Base-by-base conservation (phyloP, 2,888 invertebrate species). In the Leptinotarsa rubiginosa region DNA sequence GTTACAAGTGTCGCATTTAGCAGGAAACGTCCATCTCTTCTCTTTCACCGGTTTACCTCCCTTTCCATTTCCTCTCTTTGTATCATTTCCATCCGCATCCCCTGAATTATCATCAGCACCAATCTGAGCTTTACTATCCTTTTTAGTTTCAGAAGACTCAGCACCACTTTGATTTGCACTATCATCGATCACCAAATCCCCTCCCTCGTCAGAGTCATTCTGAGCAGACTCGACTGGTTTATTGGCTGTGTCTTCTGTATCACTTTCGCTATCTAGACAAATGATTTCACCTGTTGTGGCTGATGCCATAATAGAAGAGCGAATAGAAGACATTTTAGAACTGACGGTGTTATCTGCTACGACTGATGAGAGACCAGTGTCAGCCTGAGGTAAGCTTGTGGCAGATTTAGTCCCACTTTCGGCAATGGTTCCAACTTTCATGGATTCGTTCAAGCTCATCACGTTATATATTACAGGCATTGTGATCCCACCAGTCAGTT, bases 151-250 rank as follows among this genome's bases (percentile, higher is more conserved):
- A 31, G n/a, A 31, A 41, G 52, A 25, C 41, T 71, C 66, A 47
- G 64, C 65, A 22, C 16, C 54, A n/a, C 22, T 31, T 16, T 13
- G 20, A 15, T 70, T 59, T 62, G 56, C 65, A 31, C 56, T 75
- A 47, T 78, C 78, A 68, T 78, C 78, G 52, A 78, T 78, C 15
- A 78, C 73, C 47, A 78, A 70, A 66, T 73, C 69, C 1, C 25
- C 72, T 41, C 70, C 75, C 10, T 76, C 78, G 13, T 72, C 73
- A 10, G 72, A 75, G 62, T 62, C 62, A 25, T 31, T 62, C 4
- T 25, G 41, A n/a, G 69, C 47, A 18, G 56, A 47, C 15, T 67
- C 69, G 7, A 25, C 47, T 3, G n/a, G 20, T 49, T 72, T 71
- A 15, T 67, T 15, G 13, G 16, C 10, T 47, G 25, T 49, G 16